phyloP scores from a whole-genome alignment of 1,140 invertebrate species.

The Aleiodes sp. region DNA sequence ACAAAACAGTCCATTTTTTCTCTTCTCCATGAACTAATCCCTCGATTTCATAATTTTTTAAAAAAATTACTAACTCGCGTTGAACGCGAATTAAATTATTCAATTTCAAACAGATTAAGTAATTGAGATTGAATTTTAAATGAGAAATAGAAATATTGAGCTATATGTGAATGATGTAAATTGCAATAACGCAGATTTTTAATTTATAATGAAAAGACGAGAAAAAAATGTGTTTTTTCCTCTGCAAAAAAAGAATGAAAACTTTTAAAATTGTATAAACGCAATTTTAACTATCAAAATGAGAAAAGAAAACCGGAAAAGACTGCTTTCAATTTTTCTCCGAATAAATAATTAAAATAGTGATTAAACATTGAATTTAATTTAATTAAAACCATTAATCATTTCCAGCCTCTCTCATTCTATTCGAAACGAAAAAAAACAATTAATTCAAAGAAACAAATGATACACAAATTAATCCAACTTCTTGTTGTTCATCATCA shows the following conservation, averaged over 20 bases:
- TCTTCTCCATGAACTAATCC: not conserved
- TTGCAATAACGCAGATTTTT: conserved; percentile 33
- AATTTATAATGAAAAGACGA: conserved; percentile 7
- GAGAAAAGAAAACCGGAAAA: conserved; percentile 16
- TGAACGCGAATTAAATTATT: conserved; percentile 3
- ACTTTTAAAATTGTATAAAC: conserved; percentile 39
- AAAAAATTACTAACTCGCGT: not conserved
- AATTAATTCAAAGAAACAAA: conserved; percentile 1
- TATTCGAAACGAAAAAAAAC: no score
- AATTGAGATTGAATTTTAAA: not conserved
- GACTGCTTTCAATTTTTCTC: conserved; percentile 28
- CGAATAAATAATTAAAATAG: conserved; percentile 3
- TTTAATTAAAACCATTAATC: not conserved
- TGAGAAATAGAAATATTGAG: conserved; percentile 1
- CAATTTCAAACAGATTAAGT: not conserved
- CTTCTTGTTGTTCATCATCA: not conserved
- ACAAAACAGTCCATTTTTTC: not conserved
- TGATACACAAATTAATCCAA: not conserved
- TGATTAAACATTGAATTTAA: not conserved
- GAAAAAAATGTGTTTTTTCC: conserved; percentile 9
- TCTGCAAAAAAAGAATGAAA: conserved; percentile 34
- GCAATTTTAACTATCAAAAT: conserved; percentile 34
- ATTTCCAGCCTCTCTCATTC: no score
- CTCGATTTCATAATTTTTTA: conserved; percentile 14
- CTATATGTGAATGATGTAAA: conserved; percentile 19